Base-by-base conservation (phyloP, 2,797 vertebrate genomes). In the Tinamus major region DNA sequence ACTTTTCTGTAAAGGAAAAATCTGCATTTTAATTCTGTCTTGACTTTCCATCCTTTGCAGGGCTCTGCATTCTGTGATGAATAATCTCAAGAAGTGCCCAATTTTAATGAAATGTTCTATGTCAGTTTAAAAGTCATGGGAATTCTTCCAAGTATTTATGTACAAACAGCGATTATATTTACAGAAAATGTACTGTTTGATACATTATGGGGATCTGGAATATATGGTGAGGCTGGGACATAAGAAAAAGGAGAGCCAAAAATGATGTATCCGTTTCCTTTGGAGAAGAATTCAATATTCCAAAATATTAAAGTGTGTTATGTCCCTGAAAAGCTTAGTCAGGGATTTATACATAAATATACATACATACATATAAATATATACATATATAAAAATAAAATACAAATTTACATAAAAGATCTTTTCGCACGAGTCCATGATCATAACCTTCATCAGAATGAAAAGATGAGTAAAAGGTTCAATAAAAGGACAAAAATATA, bases 401-500 rank as follows among this genome's bases (percentile, higher is more conserved):
- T 6, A 10, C 21, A 82, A 26, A 76, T 86, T 94, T 74, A 67
- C 26, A 26, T 53, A 89, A 77, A 13, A 29, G 11, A 39, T 44
- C 8, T 65, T 77, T 92, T 77, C 84, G 86, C 48, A 65, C 16
- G 39, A 77, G 68, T 75, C 35, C 56, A 48, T 64, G 63, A 78
- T 62, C 18, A 39, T 42, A 21, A 88, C 26, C 39, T 71, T 65
- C 68, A 65, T 63, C 31, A 81, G 55, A 55, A 42, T 61, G 59
- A 72, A 19, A 81, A 7, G 29, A 61, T 70, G n/a, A 62, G 42
- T 76, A 92, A 77, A 96, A 88, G 29, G 37, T 48, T 90, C 44
- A 55, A 78, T 90, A 35, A 75, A 94, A 87, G 58, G 41, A 84
- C 78, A 92, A 35, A 80, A 94, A 93, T 51, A 91, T 39, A 86